These are phyloP conservation scores for Erpetoichthys calabaricus DNA, from an alignment of 2,797 vertebrate species.

Conservation along the genomic window DNA sequence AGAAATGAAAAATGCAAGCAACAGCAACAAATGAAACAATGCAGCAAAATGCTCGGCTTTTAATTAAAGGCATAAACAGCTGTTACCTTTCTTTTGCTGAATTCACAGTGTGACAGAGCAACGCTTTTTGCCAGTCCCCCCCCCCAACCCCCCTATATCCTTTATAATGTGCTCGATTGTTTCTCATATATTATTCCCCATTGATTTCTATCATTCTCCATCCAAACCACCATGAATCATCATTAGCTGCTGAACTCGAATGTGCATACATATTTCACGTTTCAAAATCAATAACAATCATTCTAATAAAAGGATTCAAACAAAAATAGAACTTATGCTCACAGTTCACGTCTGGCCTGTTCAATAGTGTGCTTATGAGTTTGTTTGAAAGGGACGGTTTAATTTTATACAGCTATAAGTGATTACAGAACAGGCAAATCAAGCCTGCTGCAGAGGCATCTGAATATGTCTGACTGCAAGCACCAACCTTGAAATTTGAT, in stretches of 20 bases:
- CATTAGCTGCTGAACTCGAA: conserved; percentile 20
- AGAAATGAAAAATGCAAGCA: too few species aligned
- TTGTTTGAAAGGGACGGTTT: too few species aligned
- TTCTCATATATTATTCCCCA: conserved; percentile 62
- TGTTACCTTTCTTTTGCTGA: background rate
- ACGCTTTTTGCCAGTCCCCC: conserved; percentile 28
- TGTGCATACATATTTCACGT: conserved; percentile 36
- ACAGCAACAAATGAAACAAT: too few species aligned
- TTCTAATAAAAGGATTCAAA: conserved; percentile 1
- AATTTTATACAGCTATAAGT: too few species aligned
- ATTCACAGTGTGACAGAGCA: background rate
- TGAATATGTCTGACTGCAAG: too few species aligned
- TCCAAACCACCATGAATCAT: conserved; percentile 45
- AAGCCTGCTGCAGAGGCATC: too few species aligned
- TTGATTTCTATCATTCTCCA: conserved; percentile 56
- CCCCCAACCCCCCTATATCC: conserved; percentile 49
- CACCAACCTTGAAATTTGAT: too few species aligned
- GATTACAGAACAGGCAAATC: too few species aligned
- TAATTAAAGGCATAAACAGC: background rate
- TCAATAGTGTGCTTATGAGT: too few species aligned
- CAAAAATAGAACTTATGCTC: conserved; percentile 3
- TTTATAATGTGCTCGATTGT: conserved; percentile 50
- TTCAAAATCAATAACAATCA: conserved; percentile 42
- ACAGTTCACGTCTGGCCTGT: too few species aligned
- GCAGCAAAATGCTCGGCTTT: background rate